Evolutionary conservation across 2,797 vertebrate species (phyloP).

Genomic region (Amniataba percoides): DNA sequence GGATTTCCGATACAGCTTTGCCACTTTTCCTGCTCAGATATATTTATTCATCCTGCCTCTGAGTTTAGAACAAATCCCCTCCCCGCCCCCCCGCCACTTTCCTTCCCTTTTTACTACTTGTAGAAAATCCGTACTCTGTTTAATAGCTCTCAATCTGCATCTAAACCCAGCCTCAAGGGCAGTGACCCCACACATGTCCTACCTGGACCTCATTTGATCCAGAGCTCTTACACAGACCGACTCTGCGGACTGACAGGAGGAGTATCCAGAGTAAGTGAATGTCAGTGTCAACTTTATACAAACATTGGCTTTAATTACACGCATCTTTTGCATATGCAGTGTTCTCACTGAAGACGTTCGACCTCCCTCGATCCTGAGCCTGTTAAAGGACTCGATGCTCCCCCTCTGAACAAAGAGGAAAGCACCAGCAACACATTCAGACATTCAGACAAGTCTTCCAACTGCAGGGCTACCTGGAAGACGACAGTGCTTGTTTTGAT

Average conservation of each 20-base stretch:
- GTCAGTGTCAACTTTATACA: not conserved
- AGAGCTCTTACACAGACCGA: conserved; percentile 6
- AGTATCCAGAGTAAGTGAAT: conserved; percentile 1
- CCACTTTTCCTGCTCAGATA: conserved; percentile 30
- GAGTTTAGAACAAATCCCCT: conserved; percentile 40
- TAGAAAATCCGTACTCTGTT: conserved; percentile 57
- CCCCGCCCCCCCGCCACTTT: not conserved
- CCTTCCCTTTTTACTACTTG: conserved; percentile 58
- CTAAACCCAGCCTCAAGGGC: conserved; percentile 27
- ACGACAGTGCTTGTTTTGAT: conserved; percentile 10
- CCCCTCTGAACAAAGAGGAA: not conserved
- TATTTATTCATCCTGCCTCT: conserved; percentile 42
- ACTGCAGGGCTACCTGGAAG: not conserved
- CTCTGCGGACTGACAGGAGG: not conserved
- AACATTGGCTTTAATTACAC: not conserved
- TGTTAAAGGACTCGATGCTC: not conserved
- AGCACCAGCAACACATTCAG: not conserved
- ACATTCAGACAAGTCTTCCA: not conserved
- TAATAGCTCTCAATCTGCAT: conserved; percentile 59
- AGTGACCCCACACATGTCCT: conserved; percentile 39
- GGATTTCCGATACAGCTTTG: conserved; percentile 38
- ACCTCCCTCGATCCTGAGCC: not conserved
- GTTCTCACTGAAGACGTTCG: not conserved
- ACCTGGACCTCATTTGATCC: conserved; percentile 36
- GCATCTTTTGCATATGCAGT: not conserved